Evolutionary conservation across 2,797 vertebrate species (phyloP).

Genomic region (Chelonia mydas): DNA sequence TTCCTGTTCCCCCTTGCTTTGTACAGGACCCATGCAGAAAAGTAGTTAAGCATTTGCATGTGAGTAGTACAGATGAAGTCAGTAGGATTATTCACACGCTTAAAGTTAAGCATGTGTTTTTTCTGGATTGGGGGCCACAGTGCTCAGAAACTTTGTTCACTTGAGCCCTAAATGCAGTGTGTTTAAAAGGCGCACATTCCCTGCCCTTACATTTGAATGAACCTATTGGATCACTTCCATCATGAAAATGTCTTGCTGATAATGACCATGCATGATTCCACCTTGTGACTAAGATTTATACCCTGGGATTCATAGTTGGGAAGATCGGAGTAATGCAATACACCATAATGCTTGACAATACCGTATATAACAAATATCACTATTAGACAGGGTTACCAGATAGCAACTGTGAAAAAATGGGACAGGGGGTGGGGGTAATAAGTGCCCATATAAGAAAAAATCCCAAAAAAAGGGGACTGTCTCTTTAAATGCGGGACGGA

Average conservation of each 20-base stretch:
- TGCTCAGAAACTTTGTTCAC: background rate
- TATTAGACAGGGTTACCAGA: background rate
- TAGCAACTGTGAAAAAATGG: no score
- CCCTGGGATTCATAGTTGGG: background rate
- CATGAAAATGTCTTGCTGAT: background rate
- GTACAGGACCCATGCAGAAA: background rate
- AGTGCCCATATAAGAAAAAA: no score
- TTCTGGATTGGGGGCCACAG: conserved; percentile 42
- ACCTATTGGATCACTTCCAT: background rate
- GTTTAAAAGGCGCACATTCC: background rate
- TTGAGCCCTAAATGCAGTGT: background rate
- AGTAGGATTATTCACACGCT: conserved; percentile 29
- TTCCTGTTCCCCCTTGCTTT: background rate
- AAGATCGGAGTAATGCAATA: background rate
- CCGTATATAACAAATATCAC: background rate
- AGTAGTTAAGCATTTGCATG: background rate
- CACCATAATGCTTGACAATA: background rate
- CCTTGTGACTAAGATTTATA: background rate
- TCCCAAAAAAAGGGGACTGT: no score
- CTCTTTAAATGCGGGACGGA: no score
- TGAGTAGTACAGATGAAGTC: conserved; percentile 47
- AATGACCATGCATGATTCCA: background rate
- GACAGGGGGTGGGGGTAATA: no score
- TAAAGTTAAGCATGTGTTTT: conserved; percentile 14
- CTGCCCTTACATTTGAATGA: background rate